Conservation (phyloP, 2,113 vertebrate genomes). For the Myxocyprinus asiaticus region DNA sequence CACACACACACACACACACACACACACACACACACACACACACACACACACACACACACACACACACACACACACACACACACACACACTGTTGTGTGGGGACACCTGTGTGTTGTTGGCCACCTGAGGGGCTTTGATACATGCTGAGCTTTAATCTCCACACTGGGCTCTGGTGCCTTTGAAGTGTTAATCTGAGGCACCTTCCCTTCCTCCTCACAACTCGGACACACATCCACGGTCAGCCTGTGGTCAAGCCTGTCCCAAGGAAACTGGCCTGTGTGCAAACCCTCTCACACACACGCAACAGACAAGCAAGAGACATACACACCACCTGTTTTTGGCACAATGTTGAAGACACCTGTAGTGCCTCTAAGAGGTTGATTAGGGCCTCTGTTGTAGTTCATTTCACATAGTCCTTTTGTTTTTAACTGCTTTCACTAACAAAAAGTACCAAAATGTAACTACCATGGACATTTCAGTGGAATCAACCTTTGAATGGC, state of each 20-base stretch:
- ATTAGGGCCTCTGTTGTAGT: too few relatives aligned
- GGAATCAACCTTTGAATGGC: too few relatives aligned
- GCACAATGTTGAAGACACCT: slow-evolving; percentile 5
- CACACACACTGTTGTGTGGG: slow-evolving; percentile 22
- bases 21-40: slow-evolving; percentile 5
- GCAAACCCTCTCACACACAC: too few relatives aligned
- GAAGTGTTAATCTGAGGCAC: slow-evolving; percentile 74
- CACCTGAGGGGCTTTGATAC: slow-evolving; percentile 75
- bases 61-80: slow-evolving; percentile 3
- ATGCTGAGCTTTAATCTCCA: slow-evolving; percentile 77
- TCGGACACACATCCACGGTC: slow-evolving; percentile 33
- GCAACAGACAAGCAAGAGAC: too few relatives aligned
- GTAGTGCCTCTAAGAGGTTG: slow-evolving; percentile 3
- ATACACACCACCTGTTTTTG: slow-evolving; percentile 24
- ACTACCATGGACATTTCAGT: too few relatives aligned
- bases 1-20: background rate
- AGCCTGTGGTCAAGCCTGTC: slow-evolving; percentile 12
- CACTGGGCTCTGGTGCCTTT: slow-evolving; percentile 67
- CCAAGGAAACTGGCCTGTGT: background rate
- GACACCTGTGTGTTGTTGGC: slow-evolving; percentile 66
- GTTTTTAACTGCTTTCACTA: too few relatives aligned
- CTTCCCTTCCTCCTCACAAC: slow-evolving; percentile 46
- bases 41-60: too few relatives aligned
- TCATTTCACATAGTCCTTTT: too few relatives aligned
- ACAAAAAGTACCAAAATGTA: too few relatives aligned